These are phyloP conservation scores for Thaleichthys pacificus DNA, from an alignment of 2,797 vertebrate species.

Conservation along the genomic window DNA sequence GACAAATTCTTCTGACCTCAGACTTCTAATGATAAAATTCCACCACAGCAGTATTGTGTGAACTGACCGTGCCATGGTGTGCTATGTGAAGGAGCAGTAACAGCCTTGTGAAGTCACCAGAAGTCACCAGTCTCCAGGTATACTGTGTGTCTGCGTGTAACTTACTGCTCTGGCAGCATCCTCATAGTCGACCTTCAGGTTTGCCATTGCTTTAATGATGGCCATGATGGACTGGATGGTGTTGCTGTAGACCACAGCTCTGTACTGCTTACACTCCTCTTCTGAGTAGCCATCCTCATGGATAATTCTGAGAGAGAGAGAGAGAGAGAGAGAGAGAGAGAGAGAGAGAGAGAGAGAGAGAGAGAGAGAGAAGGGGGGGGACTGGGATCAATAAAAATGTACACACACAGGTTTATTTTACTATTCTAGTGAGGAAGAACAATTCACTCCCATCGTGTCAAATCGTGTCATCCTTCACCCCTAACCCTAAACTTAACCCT, in stretches of 20 bases:
- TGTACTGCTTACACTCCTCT: constrained; percentile 97
- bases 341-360: background rate
- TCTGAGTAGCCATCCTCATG: constrained; percentile 98
- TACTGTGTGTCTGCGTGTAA: constrained; percentile 21
- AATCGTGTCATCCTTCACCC: no score
- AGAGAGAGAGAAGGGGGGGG: constrained; percentile 5
- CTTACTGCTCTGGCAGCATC: constrained; percentile 83
- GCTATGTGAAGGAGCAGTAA: no score
- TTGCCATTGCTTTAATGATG: constrained; percentile 96
- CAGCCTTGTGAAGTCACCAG: no score
- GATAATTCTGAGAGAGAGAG: constrained; percentile 83
- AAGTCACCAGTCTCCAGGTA: no score
- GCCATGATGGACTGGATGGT: constrained; percentile 99
- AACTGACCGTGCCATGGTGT: no score
- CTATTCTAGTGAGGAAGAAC: no score
- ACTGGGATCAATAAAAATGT: constrained; percentile 19
- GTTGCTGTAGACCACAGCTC: constrained; percentile 97
- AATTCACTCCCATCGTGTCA: no score
- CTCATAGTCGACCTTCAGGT: constrained; percentile 94
- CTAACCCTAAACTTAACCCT: no score
- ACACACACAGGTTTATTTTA: no score
- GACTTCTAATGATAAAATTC: no score
- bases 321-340: background rate
- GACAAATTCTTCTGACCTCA: no score
- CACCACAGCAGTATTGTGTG: no score